Percentiles rank a stretch among this genome's conserved stretches.
Evolutionary conservation across 2,888 invertebrate species (phyloP).

Genomic region (Ormyrus thymus): DNA sequence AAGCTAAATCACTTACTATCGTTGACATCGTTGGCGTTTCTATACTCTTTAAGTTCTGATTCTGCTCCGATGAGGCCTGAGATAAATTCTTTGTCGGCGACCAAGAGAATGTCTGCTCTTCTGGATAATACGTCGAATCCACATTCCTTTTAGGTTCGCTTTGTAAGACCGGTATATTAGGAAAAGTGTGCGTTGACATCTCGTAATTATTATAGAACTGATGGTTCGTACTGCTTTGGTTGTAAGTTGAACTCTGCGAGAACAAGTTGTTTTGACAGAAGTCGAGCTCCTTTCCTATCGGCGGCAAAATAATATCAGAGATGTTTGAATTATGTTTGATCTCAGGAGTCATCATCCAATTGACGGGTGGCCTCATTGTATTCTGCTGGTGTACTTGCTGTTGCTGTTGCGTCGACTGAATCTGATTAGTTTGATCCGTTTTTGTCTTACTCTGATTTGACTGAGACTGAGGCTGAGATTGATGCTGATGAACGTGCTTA

Average conservation of each 20-base stretch:
- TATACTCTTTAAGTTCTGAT: slow-evolving; percentile 65
- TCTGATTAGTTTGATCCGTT: slow-evolving; percentile 40
- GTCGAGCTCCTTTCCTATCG: slow-evolving; percentile 74
- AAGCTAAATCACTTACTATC: slow-evolving; percentile 79
- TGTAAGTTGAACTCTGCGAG: slow-evolving; percentile 69
- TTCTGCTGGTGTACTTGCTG: slow-evolving; percentile 69
- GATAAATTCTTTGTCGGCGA: slow-evolving; percentile 77
- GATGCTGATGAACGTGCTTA: slow-evolving; percentile 57
- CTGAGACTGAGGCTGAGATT: slow-evolving; percentile 60
- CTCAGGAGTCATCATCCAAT: slow-evolving; percentile 81
- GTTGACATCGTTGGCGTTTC: slow-evolving; percentile 78
- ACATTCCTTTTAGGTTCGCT: slow-evolving; percentile 67
- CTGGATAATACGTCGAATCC: slow-evolving; percentile 66
- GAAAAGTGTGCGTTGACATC: slow-evolving; percentile 67
- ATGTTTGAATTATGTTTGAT: slow-evolving; percentile 72
- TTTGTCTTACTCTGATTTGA: slow-evolving; percentile 50
- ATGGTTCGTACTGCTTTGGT: slow-evolving; percentile 68
- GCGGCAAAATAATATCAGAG: slow-evolving; percentile 75
- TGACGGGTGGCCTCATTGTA: slow-evolving; percentile 76
- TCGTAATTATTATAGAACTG: slow-evolving; percentile 74
- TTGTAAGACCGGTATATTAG: slow-evolving; percentile 69
- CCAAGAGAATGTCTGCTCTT: slow-evolving; percentile 78
- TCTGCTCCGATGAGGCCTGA: slow-evolving; percentile 70
- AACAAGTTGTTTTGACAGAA: slow-evolving; percentile 73
- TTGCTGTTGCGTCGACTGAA: slow-evolving; percentile 57